A percentile compares a stretch with the other conserved stretches of the same genome.
phyloP scores from a whole-genome alignment of 2,113 vertebrate genomes.

The Danionella cerebrum region DNA sequence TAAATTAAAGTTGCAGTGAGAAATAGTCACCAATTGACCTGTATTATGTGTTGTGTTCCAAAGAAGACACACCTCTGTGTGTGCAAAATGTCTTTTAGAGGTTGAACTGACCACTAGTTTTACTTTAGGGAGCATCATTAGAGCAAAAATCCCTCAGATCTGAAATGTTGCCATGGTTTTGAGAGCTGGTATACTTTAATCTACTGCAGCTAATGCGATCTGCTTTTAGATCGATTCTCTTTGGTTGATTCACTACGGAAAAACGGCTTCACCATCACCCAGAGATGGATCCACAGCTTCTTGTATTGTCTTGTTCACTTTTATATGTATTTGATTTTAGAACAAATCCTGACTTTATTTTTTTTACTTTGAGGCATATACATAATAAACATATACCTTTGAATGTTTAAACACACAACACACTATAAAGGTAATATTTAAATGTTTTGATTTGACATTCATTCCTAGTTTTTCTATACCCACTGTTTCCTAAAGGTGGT shows the following conservation, averaged over 20 bases:
- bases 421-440: too few species aligned
- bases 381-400: too few species aligned
- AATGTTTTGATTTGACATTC: too few species aligned
- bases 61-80: too few species aligned
- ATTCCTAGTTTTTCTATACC: too few species aligned
- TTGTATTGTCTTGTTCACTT: slow-evolving; percentile 56
- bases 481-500: too few species aligned
- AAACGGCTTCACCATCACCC: slow-evolving; percentile 71
- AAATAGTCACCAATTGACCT: too few species aligned
- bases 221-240: slow-evolving; percentile 68
- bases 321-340: slow-evolving; percentile 54
- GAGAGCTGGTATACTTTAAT: background rate
- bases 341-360: background rate
- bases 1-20: too few species aligned
- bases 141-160: background rate
- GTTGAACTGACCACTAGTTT: background rate
- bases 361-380: too few species aligned
- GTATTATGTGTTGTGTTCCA: too few species aligned
- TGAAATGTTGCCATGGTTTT: background rate
- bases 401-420: too few species aligned
- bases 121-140: background rate
- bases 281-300: slow-evolving; percentile 44
- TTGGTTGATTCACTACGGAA: slow-evolving; percentile 71
- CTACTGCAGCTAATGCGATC: slow-evolving; percentile 52
- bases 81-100: too few species aligned